phyloP scores from a whole-genome alignment of 2,888 invertebrate species.

The Helobdella robusta region DNA sequence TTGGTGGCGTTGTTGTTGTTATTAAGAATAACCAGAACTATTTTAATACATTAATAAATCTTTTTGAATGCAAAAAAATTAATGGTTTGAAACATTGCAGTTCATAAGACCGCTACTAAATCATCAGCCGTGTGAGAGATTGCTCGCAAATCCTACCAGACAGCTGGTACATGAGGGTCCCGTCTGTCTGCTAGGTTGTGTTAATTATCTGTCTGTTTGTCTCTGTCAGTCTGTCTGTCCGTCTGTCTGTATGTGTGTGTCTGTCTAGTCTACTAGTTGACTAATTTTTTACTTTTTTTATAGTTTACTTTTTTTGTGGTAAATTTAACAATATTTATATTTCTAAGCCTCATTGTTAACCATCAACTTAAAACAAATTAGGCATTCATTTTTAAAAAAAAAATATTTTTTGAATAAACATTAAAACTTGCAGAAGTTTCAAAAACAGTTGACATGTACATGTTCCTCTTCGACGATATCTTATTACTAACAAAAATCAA shows the following conservation, averaged over 20 bases:
- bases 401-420: conserved; percentile 12
- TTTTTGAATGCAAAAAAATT: conserved; percentile 23
- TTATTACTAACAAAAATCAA: conserved; percentile 56
- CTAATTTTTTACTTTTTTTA: no score
- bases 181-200: conserved; percentile 51
- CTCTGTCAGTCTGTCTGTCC: neutral
- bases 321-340: no score
- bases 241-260: no score
- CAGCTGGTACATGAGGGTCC: conserved; percentile 53
- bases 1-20: neutral
- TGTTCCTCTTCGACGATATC: conserved; percentile 60
- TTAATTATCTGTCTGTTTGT: neutral
- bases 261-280: no score
- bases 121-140: conserved; percentile 57
- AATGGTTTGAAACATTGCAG: no score
- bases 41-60: neutral
- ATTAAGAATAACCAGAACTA: neutral
- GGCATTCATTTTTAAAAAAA: conserved; percentile 9
- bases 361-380: no score
- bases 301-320: no score
- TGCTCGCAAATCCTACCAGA: conserved; percentile 54
- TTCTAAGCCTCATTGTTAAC: no score
- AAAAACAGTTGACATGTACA: conserved; percentile 56
- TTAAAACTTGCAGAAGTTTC: conserved; percentile 52
- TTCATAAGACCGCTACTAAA: conserved; percentile 55